Evolutionary conservation across 2,888 invertebrate species (phyloP), one percentile per base, ranked within the genome.

Genomic region (Polymixis flavicincta): DNA sequence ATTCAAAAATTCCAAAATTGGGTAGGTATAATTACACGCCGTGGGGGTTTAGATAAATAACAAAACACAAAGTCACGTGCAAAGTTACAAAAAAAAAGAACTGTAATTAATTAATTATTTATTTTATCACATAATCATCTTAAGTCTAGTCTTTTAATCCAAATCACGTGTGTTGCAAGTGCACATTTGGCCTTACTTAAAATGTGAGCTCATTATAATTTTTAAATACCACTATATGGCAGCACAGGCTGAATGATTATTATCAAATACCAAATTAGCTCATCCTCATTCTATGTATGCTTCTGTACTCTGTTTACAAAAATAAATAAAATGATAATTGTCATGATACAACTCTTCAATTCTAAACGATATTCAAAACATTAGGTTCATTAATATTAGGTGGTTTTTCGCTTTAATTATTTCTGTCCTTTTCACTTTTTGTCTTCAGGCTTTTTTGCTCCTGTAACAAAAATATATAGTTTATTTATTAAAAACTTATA

Each of bases 71-170:
- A 59, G 28, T 42, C 42, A 57, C 32, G 0, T 52, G 32, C 19
- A 5, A 50, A 50, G 7, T 57, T 17, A 22, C 5, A 22, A 22
- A 8, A 37, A 48, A n/a, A 50, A 50, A 59, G 13, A n/a, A n/a
- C 50, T 14, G 3, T 8, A 22, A 73, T 25, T 14, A 14, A 11
- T 59, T n/a, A 59, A 25, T 52, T 48, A 57, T 67, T 75, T 80
- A 71, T 80, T 67, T 75, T 80, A 71, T 80, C 72, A 80, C 45
- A 54, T 37, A 54, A 25, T 50, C n/a, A n/a, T 61, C 37, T 19
- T 52, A 48, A 14, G 17, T n/a, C 45, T 54, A 52, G 22, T n/a
- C 3, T 11, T 17, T 37, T 71, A 37, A 80, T 60, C 32, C 19
- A 37, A 52, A 22, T 52, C 25, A 60, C 52, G 3, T 48, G 52